These are phyloP conservation scores for Lissonota sp. DNA, from an alignment of 2,888 invertebrate genomes.

Conservation along the genomic window DNA sequence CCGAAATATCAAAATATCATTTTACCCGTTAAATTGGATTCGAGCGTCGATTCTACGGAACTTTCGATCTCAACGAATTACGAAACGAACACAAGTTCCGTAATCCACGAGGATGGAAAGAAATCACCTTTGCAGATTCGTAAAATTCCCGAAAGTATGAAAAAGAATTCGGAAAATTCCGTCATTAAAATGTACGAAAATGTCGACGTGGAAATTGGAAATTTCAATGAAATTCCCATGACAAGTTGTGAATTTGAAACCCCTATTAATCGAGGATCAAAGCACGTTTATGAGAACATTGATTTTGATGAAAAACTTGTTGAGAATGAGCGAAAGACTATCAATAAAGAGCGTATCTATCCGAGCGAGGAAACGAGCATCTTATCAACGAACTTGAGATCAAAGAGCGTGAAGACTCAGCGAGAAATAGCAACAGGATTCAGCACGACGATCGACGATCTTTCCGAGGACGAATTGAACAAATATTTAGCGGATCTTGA, in stretches of 20 bases:
- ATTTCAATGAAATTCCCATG: slow-evolving; percentile 61
- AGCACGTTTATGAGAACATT: slow-evolving; percentile 75
- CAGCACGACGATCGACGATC: slow-evolving; percentile 77
- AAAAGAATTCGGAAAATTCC: too few species aligned
- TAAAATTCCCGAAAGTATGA: too few species aligned
- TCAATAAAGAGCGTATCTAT: slow-evolving; percentile 73
- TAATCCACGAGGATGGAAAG: slow-evolving; percentile 11
- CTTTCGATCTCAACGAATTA: slow-evolving; percentile 36
- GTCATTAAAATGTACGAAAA: slow-evolving; percentile 72
- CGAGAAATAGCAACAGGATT: slow-evolving; percentile 75
- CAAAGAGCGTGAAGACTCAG: slow-evolving; percentile 44
- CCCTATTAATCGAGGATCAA: slow-evolving; percentile 32
- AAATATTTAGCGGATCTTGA: slow-evolving; percentile 83
- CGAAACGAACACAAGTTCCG: neutral
- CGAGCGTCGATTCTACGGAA: slow-evolving; percentile 53
- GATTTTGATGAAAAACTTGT: slow-evolving; percentile 67
- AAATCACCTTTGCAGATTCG: neutral
- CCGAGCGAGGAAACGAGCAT: slow-evolving; percentile 60
- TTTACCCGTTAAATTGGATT: slow-evolving; percentile 72
- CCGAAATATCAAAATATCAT: slow-evolving; percentile 77
- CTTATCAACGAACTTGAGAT: neutral
- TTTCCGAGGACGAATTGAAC: slow-evolving; percentile 82
- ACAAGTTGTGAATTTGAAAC: too few species aligned
- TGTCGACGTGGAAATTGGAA: slow-evolving; percentile 74
- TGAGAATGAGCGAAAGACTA: slow-evolving; percentile 61